phyloP scores from a whole-genome alignment of 2,797 vertebrate species.

The Pangasius krempfi region DNA sequence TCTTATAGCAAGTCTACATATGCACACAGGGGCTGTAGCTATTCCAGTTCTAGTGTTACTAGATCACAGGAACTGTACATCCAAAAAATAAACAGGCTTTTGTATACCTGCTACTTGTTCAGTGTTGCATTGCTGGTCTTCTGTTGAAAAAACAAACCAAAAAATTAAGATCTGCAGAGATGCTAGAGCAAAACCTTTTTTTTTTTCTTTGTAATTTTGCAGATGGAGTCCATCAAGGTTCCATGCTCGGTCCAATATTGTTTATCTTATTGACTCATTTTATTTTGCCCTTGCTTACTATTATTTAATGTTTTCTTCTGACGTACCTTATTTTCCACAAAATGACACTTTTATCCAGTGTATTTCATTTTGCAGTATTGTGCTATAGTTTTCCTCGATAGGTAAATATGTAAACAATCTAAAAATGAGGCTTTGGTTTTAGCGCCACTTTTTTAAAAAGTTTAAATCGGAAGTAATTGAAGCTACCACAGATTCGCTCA shows the following conservation, averaged over 20 bases:
- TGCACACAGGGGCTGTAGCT: neutral
- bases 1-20: neutral
- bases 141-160: neutral
- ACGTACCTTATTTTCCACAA: neutral
- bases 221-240: slow-evolving; percentile 8
- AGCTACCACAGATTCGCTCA: neutral
- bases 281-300: neutral
- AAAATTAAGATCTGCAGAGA: neutral
- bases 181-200: neutral
- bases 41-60: neutral
- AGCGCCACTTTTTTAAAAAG: neutral
- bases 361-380: neutral
- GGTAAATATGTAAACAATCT: neutral
- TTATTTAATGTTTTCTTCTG: neutral
- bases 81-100: neutral
- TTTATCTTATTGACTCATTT: neutral
- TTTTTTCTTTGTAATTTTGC: neutral
- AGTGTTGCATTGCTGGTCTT: no score
- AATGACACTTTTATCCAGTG: no score
- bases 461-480: neutral
- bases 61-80: neutral
- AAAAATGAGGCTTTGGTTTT: neutral
- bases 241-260: neutral
- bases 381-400: neutral
- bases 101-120: neutral